Evolutionary conservation across 2,113 vertebrate genomes (phyloP), one percentile per base, ranked within the genome.

Genomic region (Anarhynchus alexandrinus): DNA sequence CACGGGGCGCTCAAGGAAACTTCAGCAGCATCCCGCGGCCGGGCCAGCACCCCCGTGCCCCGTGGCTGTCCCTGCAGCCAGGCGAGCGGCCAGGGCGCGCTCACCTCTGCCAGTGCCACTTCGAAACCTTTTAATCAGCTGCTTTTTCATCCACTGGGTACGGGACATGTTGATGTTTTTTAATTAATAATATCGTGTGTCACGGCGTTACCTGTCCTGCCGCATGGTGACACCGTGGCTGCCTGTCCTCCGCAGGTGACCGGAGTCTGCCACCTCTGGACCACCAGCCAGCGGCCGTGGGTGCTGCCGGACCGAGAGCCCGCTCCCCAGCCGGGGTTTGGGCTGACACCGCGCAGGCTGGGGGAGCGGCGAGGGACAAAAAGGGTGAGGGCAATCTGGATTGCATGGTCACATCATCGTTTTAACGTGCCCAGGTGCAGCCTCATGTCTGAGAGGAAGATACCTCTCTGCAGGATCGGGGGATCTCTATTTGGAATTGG

Each of bases 191-290:
- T 2, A 14, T 3, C 10, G 27, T 12, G n/a, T 19, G 40, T 9
- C 26, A 11, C 1, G 0, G 11, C 5, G 1, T 11, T n/a, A 57
- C 34, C 11, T 22, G 10, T 32, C 72, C 59, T n/a, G 25, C 22
- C 0, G 3, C 1, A 0, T 7, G 42, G 79, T 26, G 42, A 57
- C 54, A 22, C 40, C 2, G 0, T 14, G 72, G 40, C 40, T 65
- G 34, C 6, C 3, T 5, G 27, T 15, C 18, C 17, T 10, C 20
- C 32, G 42, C 23, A 7, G 12, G 11, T 23, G 58, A 61, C 10
- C 1, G 0, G n/a, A 32, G 10, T 40, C 29, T 21, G 26, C 47
- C 43, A 34, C 17, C 54, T 5, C 1, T 4, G 25, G 30, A 30
- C n/a, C 13, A 2, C 8, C 11, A 10, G 29, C 25, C 26, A 5